Evolutionary conservation across 2,888 invertebrate genomes (phyloP).

Genomic region (Spicauda simplicius): DNA sequence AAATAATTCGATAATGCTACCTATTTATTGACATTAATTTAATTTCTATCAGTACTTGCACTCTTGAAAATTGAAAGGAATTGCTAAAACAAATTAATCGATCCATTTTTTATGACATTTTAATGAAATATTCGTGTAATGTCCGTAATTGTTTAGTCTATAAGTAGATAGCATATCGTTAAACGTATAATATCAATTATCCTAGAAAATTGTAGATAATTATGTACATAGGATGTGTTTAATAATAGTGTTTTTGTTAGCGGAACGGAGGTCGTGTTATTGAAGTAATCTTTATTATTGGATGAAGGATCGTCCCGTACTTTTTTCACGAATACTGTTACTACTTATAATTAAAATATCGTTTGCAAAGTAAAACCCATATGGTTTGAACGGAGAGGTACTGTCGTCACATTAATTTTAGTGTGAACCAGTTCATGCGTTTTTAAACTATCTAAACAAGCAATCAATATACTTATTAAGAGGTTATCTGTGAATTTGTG

Average conservation of each 20-base stretch:
- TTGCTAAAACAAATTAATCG: background rate
- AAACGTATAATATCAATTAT: conserved; percentile 48
- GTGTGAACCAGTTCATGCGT: too few relatives aligned
- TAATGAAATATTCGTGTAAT: background rate
- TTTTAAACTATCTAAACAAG: too few relatives aligned
- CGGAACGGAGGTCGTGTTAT: background rate
- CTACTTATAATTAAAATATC: too few relatives aligned
- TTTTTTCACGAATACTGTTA: background rate
- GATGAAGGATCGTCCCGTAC: background rate
- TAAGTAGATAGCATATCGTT: conserved; percentile 45
- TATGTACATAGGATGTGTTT: conserved; percentile 43
- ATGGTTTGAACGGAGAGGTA: too few relatives aligned
- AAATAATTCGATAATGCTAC: conserved; percentile 18
- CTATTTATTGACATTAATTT: conserved; percentile 21
- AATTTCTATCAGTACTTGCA: background rate
- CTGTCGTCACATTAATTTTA: too few relatives aligned
- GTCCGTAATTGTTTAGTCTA: conserved; percentile 9
- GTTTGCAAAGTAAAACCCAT: too few relatives aligned
- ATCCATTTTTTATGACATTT: background rate
- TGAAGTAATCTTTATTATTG: background rate
- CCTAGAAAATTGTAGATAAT: conserved; percentile 46
- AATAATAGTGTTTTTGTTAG: conserved; percentile 29
- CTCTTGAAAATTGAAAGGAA: background rate
- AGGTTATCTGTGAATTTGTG: too few relatives aligned
- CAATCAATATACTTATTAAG: too few relatives aligned